Base-by-base conservation (phyloP, 1,140 invertebrate species). In the Drosophila aff. region DNA sequence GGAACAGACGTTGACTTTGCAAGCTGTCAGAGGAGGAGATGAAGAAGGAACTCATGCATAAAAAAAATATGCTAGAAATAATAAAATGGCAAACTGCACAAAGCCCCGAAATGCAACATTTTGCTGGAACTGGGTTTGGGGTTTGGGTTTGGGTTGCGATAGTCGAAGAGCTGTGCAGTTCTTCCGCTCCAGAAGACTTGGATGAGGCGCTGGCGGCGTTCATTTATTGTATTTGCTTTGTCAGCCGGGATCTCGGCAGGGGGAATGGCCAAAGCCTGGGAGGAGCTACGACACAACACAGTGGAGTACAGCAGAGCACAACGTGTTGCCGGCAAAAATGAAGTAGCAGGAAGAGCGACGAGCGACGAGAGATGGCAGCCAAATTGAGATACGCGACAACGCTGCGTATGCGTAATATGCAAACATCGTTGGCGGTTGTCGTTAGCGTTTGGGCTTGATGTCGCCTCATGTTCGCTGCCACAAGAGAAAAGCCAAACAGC, bases 321-420 rank as follows among this genome's bases (percentile, higher is more conserved):
- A 74, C 49, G 36, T 57, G 73, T 49, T 46, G 43, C n/a, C 33
- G 47, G 46, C 50, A 67, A 47, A 59, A 71, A 47, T 49, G 28
- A 64, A 67, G 69, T 59, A 64, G 69, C 77, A 80, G 33, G 43
- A 52, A 15, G n/a, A 52, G 28, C 23, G 10, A 36, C 4, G 40
- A 23, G 21, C 9, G 21, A 26, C 4, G 36, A n/a, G 53, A 5
- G 53, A 31, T 16, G 23, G 43, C 59, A 57, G 62, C 33, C 76
- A 81, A 84, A 76, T 62, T 73, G 66, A 79, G 69, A 76, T 66
- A 43, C 61, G 81, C 81, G 55, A 69, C 82, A 85, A 85, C 82
- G 82, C 43, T 81, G 74, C 82, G 82, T 85, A 85, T 84, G 64
- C 82, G 82, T 72, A 69, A 85, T 85, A 79, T 85, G 68, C 53